Percentiles rank a stretch among this genome's conserved stretches.
Evolutionary conservation across 2,888 invertebrate genomes (phyloP).

Genomic region (Belgica antarctica): DNA sequence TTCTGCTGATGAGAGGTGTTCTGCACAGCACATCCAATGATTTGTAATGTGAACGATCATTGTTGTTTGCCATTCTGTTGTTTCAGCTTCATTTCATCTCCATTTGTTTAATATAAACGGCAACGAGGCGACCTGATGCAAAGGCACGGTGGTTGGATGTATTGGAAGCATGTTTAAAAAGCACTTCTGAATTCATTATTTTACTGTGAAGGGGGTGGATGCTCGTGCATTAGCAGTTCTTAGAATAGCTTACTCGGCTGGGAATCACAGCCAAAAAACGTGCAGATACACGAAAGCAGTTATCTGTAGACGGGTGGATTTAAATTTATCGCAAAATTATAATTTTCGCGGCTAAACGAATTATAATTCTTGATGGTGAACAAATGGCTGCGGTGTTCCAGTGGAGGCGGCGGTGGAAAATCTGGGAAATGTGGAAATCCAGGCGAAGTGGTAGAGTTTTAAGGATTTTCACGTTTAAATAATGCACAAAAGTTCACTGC

Average conservation of each 20-base stretch:
- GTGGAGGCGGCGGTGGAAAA: too few relatives aligned
- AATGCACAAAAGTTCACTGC: too few relatives aligned
- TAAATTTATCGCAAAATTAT: constrained; percentile 26
- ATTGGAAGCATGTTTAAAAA: neutral
- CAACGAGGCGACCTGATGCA: neutral
- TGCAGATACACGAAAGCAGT: neutral
- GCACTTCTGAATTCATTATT: too few relatives aligned
- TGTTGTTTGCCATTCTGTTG: constrained; percentile 19
- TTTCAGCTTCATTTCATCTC: constrained; percentile 33
- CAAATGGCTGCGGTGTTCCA: neutral
- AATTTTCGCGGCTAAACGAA: constrained; percentile 29
- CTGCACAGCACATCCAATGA: constrained; percentile 9
- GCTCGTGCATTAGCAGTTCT: too few relatives aligned
- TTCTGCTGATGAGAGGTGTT: neutral
- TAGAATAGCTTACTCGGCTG: too few relatives aligned
- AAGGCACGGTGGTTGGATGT: neutral
- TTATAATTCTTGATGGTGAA: constrained; percentile 19
- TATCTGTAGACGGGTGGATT: neutral
- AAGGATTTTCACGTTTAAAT: too few relatives aligned
- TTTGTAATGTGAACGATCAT: constrained; percentile 28
- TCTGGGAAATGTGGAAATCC: too few relatives aligned
- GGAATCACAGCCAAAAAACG: neutral
- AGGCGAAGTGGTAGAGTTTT: too few relatives aligned
- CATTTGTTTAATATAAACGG: constrained; percentile 20
- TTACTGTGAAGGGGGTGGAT: too few relatives aligned